phyloP scores from a whole-genome alignment of 30 jellyfish, hydroid and myxozoan genomes.

The Mastigias papua region DNA sequence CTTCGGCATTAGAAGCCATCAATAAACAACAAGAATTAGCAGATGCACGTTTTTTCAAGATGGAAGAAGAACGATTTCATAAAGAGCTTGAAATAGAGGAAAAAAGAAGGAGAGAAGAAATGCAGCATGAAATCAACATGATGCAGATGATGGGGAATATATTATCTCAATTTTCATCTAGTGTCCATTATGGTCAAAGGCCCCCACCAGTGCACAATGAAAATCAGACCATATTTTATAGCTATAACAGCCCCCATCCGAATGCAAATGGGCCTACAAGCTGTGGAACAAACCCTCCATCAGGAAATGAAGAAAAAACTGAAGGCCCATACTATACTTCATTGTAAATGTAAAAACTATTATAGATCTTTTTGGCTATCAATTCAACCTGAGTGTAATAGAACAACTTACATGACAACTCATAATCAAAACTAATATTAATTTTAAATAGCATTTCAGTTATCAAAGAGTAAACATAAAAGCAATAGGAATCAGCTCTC shows the following conservation, averaged over 20 bases:
- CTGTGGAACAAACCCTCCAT: background rate
- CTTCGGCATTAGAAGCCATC: background rate
- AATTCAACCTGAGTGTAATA: background rate
- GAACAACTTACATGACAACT: background rate
- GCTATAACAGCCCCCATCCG: background rate
- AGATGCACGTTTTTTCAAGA: conserved; percentile 41
- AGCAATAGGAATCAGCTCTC: background rate
- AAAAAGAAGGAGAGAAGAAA: conserved; percentile 34
- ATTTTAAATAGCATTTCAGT: background rate
- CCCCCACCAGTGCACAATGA: background rate
- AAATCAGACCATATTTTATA: background rate
- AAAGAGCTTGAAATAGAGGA: conserved; percentile 25
- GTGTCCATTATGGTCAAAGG: background rate
- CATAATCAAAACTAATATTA: background rate
- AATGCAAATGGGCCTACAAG: background rate
- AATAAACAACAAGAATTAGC: conserved; percentile 30
- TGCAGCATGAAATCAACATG: conserved; percentile 46
- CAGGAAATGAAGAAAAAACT: background rate
- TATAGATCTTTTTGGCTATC: background rate
- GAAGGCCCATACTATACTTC: background rate
- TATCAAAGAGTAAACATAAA: background rate
- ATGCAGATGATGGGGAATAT: conserved; percentile 59
- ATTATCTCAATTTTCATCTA: conserved; percentile 5
- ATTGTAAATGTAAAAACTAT: background rate
- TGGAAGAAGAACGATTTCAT: conserved; percentile 30